Evolutionary conservation across 1,140 invertebrate genomes (phyloP).

Genomic region (Ctenoplectra terminalis): DNA sequence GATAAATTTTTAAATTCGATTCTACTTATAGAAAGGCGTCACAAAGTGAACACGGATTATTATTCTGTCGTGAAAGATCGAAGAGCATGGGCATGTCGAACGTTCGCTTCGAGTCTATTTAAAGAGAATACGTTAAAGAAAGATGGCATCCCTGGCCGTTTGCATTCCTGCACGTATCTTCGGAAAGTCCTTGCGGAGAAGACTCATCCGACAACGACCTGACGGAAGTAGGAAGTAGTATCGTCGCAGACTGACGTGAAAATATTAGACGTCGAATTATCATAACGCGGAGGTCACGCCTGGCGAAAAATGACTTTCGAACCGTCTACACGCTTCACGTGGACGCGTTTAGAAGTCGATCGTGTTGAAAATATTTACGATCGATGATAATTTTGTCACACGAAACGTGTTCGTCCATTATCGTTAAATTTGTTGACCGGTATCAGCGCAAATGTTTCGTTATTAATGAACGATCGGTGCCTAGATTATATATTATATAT

Average conservation of each 20-base stretch:
- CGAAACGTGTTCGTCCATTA: not conserved
- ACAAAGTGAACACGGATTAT: too few species aligned
- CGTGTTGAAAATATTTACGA: slow-evolving; percentile 26
- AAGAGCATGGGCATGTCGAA: not conserved
- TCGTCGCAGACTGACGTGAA: not conserved
- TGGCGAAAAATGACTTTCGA: not conserved
- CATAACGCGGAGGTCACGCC: slow-evolving; percentile 58
- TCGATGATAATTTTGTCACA: not conserved
- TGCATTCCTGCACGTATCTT: slow-evolving; percentile 36
- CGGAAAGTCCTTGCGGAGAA: slow-evolving; percentile 33
- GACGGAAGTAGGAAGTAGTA: slow-evolving; percentile 60
- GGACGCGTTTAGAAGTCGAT: slow-evolving; percentile 18
- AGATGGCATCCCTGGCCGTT: not conserved
- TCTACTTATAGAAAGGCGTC: too few species aligned
- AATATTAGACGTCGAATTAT: slow-evolving; percentile 56
- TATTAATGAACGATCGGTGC: too few species aligned
- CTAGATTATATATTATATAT: too few species aligned
- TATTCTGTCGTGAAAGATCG: too few species aligned
- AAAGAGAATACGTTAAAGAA: not conserved
- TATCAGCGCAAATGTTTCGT: too few species aligned
- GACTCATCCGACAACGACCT: slow-evolving; percentile 14
- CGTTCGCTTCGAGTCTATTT: not conserved
- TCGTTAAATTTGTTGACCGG: not conserved
- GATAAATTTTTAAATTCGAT: too few species aligned
- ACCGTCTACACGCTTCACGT: not conserved